phyloP scores from a whole-genome alignment of 2,888 invertebrate species.

The Hoplodrina blanda region DNA sequence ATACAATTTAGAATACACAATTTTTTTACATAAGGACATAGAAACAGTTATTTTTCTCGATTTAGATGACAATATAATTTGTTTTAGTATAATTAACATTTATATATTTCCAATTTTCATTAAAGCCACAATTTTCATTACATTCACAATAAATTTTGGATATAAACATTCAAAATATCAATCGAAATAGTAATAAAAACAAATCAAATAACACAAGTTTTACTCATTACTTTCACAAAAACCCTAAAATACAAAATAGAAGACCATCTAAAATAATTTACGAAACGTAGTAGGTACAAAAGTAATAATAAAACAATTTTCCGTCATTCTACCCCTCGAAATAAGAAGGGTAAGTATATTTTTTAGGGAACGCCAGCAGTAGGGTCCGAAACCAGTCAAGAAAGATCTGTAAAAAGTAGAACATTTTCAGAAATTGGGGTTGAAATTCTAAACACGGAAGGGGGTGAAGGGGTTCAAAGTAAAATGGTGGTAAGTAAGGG shows the following conservation, averaged over 20 bases:
- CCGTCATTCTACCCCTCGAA: slow-evolving; percentile 73
- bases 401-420: slow-evolving; percentile 60
- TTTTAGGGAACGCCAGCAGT: slow-evolving; percentile 77
- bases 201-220: neutral
- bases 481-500: slow-evolving; percentile 65
- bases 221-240: neutral
- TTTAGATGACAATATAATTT: no score
- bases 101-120: no score
- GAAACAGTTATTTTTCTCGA: no score
- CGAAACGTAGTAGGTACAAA: slow-evolving; percentile 60
- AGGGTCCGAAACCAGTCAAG: slow-evolving; percentile 70
- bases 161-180: no score
- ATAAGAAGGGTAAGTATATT: slow-evolving; percentile 78
- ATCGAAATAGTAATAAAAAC: neutral
- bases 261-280: slow-evolving; percentile 54
- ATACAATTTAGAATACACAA: no score
- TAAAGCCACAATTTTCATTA: no score
- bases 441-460: slow-evolving; percentile 38
- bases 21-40: no score
- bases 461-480: slow-evolving; percentile 63
- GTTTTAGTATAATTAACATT: no score
- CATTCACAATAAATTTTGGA: neutral
- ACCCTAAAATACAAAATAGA: slow-evolving; percentile 9
- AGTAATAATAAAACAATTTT: slow-evolving; percentile 73
- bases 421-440: slow-evolving; percentile 25